These are phyloP conservation scores for Acanthopleura granulata DNA, from an alignment of 2,888 invertebrate species.

Conservation along the genomic window DNA sequence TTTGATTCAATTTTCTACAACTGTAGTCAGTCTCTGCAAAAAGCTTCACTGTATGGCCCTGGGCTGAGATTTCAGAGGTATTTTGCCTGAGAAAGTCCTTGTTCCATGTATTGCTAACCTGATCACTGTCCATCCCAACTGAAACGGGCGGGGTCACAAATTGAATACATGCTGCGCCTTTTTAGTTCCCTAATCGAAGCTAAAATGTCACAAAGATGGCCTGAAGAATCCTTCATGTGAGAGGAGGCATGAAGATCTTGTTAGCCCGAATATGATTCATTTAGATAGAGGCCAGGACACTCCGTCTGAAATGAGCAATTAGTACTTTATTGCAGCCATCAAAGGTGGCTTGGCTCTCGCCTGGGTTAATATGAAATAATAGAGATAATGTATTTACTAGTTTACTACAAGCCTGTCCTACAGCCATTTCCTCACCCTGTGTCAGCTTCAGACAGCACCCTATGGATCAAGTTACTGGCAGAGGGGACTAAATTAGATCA, in stretches of 20 bases:
- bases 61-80: too few species aligned
- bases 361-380: conserved; percentile 19
- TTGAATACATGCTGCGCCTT: too few species aligned
- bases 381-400: conserved; percentile 18
- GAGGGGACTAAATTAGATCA: conserved; percentile 13
- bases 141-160: too few species aligned
- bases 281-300: background rate
- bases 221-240: background rate
- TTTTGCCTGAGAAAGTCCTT: too few species aligned
- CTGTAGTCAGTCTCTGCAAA: too few species aligned
- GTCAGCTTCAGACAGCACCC: conserved; percentile 11
- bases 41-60: too few species aligned
- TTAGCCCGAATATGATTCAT: conserved; percentile 1
- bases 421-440: background rate
- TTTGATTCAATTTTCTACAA: too few species aligned
- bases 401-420: background rate
- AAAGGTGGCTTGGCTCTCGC: conserved; percentile 14
- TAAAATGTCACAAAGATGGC: conserved; percentile 4
- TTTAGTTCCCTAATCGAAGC: conserved; percentile 5
- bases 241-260: conserved; percentile 8
- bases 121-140: too few species aligned
- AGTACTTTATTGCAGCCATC: conserved; percentile 19
- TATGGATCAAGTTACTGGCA: conserved; percentile 16
- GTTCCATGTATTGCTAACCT: too few species aligned
- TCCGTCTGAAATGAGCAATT: conserved; percentile 5